A percentile compares a stretch with the other conserved stretches of the same genome.
These are phyloP conservation scores for Hirtodrosophila confusa DNA, from an alignment of 2,888 invertebrate species.

Conservation along the genomic window DNA sequence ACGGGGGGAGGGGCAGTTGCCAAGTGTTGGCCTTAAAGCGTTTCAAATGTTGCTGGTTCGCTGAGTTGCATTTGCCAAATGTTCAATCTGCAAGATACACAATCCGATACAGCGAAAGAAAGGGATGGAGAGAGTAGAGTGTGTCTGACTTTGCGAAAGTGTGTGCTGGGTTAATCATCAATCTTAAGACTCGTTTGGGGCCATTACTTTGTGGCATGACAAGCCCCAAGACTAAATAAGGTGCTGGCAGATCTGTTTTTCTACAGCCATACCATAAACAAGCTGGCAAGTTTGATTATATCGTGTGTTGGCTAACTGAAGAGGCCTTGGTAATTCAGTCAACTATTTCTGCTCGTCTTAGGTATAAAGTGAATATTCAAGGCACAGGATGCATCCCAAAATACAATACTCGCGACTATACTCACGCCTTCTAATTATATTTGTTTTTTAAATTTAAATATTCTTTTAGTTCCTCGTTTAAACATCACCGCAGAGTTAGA, in stretches of 20 bases:
- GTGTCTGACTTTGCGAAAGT: slow-evolving; percentile 16
- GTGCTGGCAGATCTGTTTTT: slow-evolving; percentile 35
- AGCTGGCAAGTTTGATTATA: slow-evolving; percentile 21
- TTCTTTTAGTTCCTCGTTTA: no score
- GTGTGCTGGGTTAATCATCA: slow-evolving; percentile 31
- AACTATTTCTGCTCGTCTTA: no score
- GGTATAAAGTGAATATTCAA: slow-evolving; percentile 1
- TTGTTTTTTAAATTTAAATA: no score
- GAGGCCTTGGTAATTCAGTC: not conserved
- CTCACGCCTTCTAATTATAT: no score
- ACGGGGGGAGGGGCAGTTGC: slow-evolving; percentile 16
- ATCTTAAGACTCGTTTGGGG: slow-evolving; percentile 30
- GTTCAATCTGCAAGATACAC: slow-evolving; percentile 29
- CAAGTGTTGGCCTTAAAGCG: slow-evolving; percentile 56
- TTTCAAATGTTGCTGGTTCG: slow-evolving; percentile 49
- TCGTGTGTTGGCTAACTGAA: slow-evolving; percentile 23
- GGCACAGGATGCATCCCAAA: no score
- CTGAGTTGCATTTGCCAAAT: slow-evolving; percentile 53
- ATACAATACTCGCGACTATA: no score
- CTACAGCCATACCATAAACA: slow-evolving; percentile 35
- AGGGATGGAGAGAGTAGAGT: not conserved
- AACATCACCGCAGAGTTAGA: no score
- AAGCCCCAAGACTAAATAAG: slow-evolving; percentile 30
- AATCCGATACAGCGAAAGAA: slow-evolving; percentile 4
- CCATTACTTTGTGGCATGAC: slow-evolving; percentile 24